These are phyloP conservation scores for Ptilodon capucinus DNA, from an alignment of 2,888 invertebrate genomes.

Conservation along the genomic window DNA sequence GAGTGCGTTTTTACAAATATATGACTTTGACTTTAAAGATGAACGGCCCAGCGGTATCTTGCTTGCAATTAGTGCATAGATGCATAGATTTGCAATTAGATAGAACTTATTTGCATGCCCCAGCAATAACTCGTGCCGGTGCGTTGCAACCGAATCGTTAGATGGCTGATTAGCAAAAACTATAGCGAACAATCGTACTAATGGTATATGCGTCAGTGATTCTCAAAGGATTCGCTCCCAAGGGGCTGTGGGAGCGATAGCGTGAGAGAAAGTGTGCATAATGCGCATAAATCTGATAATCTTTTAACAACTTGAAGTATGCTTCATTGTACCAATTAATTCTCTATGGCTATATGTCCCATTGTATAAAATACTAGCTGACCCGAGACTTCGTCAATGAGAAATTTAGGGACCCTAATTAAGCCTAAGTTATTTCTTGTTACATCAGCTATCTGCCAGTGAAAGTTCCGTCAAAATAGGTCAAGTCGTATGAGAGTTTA, in stretches of 20 bases:
- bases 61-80: constrained; percentile 62
- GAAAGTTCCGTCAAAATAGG: too few relatives aligned
- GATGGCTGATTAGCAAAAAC: constrained; percentile 67
- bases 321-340: too few relatives aligned
- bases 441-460: too few relatives aligned
- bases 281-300: neutral
- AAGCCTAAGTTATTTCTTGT: too few relatives aligned
- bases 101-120: constrained; percentile 64
- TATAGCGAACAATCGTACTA: constrained; percentile 29
- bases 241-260: neutral
- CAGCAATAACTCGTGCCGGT: constrained; percentile 51
- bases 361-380: too few relatives aligned
- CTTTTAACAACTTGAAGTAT: too few relatives aligned
- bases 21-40: too few relatives aligned
- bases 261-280: neutral
- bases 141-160: constrained; percentile 33
- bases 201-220: constrained; percentile 2
- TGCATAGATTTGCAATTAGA: constrained; percentile 66
- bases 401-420: too few relatives aligned
- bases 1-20: too few relatives aligned
- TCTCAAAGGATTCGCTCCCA: constrained; percentile 5
- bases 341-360: too few relatives aligned
- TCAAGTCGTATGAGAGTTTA: too few relatives aligned
- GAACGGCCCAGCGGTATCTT: constrained; percentile 41
- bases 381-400: too few relatives aligned